Evolutionary conservation across 2,113 vertebrate species (phyloP), one percentile per base, ranked within the genome.

Genomic region (Ginglymostoma cirratum): DNA sequence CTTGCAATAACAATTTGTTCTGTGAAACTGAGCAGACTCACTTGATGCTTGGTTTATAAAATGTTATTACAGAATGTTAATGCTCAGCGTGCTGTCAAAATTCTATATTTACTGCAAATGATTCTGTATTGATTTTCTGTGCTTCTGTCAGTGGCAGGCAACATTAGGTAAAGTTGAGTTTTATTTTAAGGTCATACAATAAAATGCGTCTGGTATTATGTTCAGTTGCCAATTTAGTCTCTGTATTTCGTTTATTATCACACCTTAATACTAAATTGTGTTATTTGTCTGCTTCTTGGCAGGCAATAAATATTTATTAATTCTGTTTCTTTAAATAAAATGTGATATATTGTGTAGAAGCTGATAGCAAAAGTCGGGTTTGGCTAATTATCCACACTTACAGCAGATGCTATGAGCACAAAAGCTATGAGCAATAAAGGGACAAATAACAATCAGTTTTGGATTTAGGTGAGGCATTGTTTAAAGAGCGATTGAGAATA

Each of bases 281-380:
- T 61, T 90, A 61, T 34, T 61, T 90, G 52, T 90, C 55, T 61
- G 34, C 17, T 17, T 65, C 87, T 65, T 61, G 52, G 52, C 52
- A 90, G 87, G 87, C 12, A 90, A 90, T 34, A 90, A 90, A 90
- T 65, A 90, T 55, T 55, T 55, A 89, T 90, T 90, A 27, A 90
- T 90, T 65, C n/a, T 90, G 27, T 90, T 90, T 90, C 87, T n/a
- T 55, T 55, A 55, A 61, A 61, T 61, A 90, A 70, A 61, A 30
- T 52, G 19, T 61, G 55, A 61, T 90, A n/a, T 65, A 61, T 90
- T n/a, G 65, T 90, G 34, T 90, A 90, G 52, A n/a, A n/a, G 12
- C 61, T 90, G 55, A 6, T 17, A 90, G 15, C 87, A n/a, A 3
- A 80, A 78, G 27, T 78, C n/a, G 76, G 1, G 24, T 65, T 90